phyloP scores from a whole-genome alignment of 2,888 invertebrate species.

The Ametastegia equiseti region DNA sequence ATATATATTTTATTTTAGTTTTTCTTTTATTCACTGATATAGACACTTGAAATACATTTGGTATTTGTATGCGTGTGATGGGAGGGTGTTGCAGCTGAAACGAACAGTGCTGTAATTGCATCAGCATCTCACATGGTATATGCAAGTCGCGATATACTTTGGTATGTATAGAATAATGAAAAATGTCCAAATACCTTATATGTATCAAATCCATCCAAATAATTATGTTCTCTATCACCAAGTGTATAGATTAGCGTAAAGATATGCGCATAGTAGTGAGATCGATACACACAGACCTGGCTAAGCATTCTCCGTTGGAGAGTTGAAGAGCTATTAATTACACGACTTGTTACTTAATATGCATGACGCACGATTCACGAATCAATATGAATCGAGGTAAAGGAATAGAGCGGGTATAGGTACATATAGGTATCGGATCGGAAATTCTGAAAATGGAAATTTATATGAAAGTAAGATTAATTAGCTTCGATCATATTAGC shows the following conservation, averaged over 20 bases:
- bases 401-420: not conserved
- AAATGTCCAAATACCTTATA: constrained; percentile 45
- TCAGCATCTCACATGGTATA: not conserved
- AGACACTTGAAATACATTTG: constrained; percentile 55
- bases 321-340: constrained; percentile 21
- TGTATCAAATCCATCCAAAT: constrained; percentile 43
- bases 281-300: constrained; percentile 73
- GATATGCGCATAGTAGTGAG: constrained; percentile 53
- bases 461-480: not conserved
- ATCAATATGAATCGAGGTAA: not conserved
- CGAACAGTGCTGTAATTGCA: constrained; percentile 68
- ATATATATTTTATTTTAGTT: not conserved
- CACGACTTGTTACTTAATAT: not conserved
- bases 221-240: constrained; percentile 66
- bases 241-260: constrained; percentile 58
- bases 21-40: constrained; percentile 31
- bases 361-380: not conserved
- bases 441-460: not conserved
- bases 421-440: too few relatives aligned
- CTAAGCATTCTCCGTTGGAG: constrained; percentile 69
- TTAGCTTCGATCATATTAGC: not conserved
- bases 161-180: not conserved
- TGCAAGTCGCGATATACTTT: constrained; percentile 15
- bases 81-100: constrained; percentile 70
- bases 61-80: constrained; percentile 55